A percentile compares a stretch with the other conserved stretches of the same genome.
Evolutionary conservation across 1,140 invertebrate species (phyloP).

Genomic region (Procambarus virginalis): DNA sequence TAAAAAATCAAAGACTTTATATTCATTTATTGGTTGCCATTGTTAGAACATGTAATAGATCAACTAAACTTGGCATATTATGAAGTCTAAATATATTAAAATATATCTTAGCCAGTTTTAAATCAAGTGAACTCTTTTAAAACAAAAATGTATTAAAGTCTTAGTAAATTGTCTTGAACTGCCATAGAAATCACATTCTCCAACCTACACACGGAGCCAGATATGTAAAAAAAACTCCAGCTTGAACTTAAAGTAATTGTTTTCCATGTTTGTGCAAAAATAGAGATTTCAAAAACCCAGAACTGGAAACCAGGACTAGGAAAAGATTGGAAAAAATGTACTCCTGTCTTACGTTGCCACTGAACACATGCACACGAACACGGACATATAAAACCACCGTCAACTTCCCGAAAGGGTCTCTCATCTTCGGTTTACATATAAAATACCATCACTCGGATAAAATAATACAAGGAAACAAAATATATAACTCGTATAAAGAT

Average conservation of each 20-base stretch:
- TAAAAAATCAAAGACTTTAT: conserved; percentile 28
- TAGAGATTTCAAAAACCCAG: conserved; percentile 44
- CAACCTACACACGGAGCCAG: not conserved
- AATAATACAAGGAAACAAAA: conserved; percentile 30
- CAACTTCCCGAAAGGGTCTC: not conserved
- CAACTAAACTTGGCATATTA: conserved; percentile 52
- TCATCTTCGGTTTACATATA: conserved; percentile 7
- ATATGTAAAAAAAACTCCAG: conserved; percentile 9
- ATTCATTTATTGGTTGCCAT: conserved; percentile 64
- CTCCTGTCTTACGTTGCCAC: conserved; percentile 9
- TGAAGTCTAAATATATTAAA: conserved; percentile 64
- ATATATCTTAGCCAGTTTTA: conserved; percentile 59
- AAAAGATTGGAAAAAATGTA: not conserved
- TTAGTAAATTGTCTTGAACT: conserved; percentile 26
- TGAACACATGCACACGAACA: not conserved
- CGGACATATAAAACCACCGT: not conserved
- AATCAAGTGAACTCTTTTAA: conserved; percentile 20
- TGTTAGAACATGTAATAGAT: conserved; percentile 48
- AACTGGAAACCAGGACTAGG: conserved; percentile 28
- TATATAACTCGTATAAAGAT: conserved; percentile 37
- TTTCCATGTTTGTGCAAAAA: conserved; percentile 58
- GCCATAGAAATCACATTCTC: conserved; percentile 26
- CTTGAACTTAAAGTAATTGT: conserved; percentile 37
- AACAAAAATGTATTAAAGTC: not conserved
- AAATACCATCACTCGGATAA: conserved; percentile 3